A percentile compares a stretch with the other conserved stretches of the same genome.
phyloP scores from a whole-genome alignment of 2,888 invertebrate genomes.

The Eucriotettix oculatus region DNA sequence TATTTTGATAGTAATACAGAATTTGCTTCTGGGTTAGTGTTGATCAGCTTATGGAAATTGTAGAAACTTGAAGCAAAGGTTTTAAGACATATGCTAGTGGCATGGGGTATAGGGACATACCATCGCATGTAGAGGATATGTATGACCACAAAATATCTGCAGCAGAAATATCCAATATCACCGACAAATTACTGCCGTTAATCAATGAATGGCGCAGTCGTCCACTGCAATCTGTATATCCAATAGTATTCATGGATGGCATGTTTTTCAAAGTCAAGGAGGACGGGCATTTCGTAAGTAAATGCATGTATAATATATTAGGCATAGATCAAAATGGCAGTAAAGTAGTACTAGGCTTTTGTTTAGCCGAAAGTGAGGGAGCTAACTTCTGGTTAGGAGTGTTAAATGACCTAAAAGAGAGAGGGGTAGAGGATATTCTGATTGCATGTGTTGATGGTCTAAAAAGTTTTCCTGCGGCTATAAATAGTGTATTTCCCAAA shows the following conservation, averaged over 20 bases:
- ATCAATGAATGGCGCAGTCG: neutral
- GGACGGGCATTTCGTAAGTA: too few species aligned
- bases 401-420: neutral
- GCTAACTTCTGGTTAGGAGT: too few species aligned
- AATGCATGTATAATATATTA: too few species aligned
- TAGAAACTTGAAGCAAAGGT: neutral
- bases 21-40: slow-evolving; percentile 13
- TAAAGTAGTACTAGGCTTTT: too few species aligned
- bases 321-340: too few species aligned
- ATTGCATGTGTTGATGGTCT: neutral
- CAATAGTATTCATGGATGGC: neutral
- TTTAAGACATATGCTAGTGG: neutral
- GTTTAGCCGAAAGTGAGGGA: too few species aligned
- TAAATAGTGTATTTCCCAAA: neutral
- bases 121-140: neutral
- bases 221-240: neutral
- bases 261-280: too few species aligned
- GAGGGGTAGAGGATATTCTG: neutral
- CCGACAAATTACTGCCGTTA: neutral
- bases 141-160: neutral
- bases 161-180: neutral
- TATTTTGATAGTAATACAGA: slow-evolving; percentile 13
- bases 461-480: neutral
- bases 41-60: slow-evolving; percentile 9
- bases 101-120: neutral